phyloP scores from a whole-genome alignment of 2,113 vertebrate species.

The Martes martes region DNA sequence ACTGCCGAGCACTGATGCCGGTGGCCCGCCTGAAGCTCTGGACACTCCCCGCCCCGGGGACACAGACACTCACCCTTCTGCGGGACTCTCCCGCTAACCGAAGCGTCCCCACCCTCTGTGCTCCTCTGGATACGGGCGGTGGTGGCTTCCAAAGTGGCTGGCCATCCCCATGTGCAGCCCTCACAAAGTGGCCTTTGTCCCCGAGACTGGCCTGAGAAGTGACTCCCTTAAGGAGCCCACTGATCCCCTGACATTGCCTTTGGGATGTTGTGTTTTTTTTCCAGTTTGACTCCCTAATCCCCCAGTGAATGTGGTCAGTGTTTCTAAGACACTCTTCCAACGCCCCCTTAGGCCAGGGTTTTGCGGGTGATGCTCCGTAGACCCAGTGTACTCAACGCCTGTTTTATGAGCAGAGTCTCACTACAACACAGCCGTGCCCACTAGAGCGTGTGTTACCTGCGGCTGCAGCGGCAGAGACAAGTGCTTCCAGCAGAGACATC shows the following conservation, averaged over 20 bases:
- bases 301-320: accelerated
- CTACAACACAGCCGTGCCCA: accelerated
- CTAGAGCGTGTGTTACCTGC: accelerated
- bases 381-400: background rate
- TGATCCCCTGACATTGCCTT: accelerated
- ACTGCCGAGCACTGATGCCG: accelerated
- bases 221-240: accelerated
- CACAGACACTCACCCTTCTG: accelerated
- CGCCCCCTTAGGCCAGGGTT: background rate
- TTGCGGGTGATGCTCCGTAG: accelerated
- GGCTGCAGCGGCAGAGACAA: accelerated
- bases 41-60: accelerated
- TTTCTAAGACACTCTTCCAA: background rate
- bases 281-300: accelerated
- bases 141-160: background rate
- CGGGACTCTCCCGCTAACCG: accelerated
- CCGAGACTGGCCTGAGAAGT: background rate
- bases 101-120: accelerated
- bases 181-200: background rate
- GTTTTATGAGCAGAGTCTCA: background rate
- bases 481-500: background rate
- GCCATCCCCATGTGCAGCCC: background rate
- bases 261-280: background rate
- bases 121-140: accelerated
- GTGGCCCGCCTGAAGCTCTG: accelerated